phyloP scores from a whole-genome alignment of 2,113 vertebrate genomes.

The Myrmecobius fasciatus region DNA sequence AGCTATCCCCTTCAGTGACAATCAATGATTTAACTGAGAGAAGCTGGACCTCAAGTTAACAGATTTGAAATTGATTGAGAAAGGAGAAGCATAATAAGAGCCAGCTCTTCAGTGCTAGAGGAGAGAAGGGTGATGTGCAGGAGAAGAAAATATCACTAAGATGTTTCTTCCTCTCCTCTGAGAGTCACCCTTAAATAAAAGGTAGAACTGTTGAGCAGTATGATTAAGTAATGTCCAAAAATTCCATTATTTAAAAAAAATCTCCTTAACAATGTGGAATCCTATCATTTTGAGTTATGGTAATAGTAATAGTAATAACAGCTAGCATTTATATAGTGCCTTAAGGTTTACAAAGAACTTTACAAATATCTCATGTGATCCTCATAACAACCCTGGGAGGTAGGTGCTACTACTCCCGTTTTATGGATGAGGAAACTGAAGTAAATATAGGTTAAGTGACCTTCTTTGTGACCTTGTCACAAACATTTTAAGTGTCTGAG shows the following conservation, averaged over 20 bases:
- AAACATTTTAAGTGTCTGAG: neutral
- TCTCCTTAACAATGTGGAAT: neutral
- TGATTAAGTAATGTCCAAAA: neutral
- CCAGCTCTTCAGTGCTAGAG: neutral
- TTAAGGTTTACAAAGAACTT: neutral
- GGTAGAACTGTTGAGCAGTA: neutral
- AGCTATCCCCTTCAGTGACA: neutral
- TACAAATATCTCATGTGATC: neutral
- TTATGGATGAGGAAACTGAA: neutral
- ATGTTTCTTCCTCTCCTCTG: neutral
- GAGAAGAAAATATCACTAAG: neutral
- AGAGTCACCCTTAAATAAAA: neutral
- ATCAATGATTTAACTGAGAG: neutral
- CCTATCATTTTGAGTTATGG: neutral
- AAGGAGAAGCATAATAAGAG: neutral
- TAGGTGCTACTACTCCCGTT: neutral
- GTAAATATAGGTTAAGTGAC: neutral
- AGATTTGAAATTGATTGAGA: neutral
- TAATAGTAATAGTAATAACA: neutral
- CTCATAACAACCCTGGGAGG: neutral
- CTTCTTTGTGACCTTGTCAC: neutral
- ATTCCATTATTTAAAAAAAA: neutral
- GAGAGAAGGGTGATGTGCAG: neutral
- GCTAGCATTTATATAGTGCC: neutral
- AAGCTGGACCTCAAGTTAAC: neutral